Percentiles rank a stretch among this genome's conserved stretches.
Evolutionary conservation across 2,113 vertebrate species (phyloP).

Genomic region (Dolichallabes microphthalmus): DNA sequence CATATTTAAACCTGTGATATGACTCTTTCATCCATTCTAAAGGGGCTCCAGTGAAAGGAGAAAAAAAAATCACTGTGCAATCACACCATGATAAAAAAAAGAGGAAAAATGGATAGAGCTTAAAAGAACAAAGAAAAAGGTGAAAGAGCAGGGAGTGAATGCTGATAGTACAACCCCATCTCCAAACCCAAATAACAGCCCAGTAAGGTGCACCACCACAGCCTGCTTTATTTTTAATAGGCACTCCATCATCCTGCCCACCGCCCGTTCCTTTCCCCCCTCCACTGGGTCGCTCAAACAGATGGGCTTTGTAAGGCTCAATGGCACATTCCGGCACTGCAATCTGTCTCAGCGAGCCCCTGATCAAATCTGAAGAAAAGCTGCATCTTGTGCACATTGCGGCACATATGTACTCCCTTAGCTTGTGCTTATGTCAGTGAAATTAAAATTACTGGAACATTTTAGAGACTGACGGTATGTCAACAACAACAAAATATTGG

Average conservation of each 20-base stretch:
- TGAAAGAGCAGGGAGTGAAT: constrained; percentile 24
- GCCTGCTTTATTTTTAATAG: constrained; percentile 77
- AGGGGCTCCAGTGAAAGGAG: constrained; percentile 43
- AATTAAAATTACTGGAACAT: constrained; percentile 63
- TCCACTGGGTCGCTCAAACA: constrained; percentile 66
- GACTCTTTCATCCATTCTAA: constrained; percentile 54
- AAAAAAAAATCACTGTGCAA: constrained; percentile 29
- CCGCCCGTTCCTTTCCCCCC: constrained; percentile 54
- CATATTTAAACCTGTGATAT: constrained; percentile 61
- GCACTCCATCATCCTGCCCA: constrained; percentile 74
- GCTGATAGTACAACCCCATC: constrained; percentile 71
- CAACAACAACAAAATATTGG: constrained; percentile 49
- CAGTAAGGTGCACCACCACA: constrained; percentile 60
- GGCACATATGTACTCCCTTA: constrained; percentile 55
- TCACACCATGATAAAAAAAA: constrained; percentile 12
- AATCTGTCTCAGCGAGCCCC: constrained; percentile 71
- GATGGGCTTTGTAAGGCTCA: constrained; percentile 76
- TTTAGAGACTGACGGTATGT: constrained; percentile 65
- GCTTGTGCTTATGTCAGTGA: constrained; percentile 59
- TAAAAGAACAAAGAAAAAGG: constrained; percentile 33
- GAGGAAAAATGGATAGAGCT: background rate
- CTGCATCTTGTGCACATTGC: constrained; percentile 52
- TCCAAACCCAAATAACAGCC: constrained; percentile 83
- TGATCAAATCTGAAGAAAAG: constrained; percentile 58
- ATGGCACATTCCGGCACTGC: constrained; percentile 71